Conservation (phyloP, 2,113 vertebrate species). For the Trogon surrucura region DNA sequence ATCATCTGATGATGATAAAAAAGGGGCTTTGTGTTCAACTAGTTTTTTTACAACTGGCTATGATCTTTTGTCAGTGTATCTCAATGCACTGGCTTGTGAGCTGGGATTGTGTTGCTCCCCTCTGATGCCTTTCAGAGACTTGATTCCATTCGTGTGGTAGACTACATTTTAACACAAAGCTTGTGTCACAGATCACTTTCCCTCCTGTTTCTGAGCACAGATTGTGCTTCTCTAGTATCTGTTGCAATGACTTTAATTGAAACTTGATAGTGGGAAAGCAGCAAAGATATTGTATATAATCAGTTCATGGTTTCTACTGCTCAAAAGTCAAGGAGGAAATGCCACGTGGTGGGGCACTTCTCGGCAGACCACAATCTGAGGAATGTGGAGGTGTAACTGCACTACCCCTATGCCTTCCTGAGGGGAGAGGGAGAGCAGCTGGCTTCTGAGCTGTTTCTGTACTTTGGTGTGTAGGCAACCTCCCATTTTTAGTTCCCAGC, state of each 20-base stretch:
- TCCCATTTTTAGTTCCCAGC: fast-evolving
- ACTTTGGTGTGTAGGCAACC: not conserved
- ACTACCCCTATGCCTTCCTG: not conserved
- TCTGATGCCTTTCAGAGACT: not conserved
- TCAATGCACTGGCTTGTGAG: conserved; percentile 23
- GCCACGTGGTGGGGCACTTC: not conserved
- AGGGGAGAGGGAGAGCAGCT: not conserved
- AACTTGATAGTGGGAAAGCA: not conserved
- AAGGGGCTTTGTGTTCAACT: conserved; percentile 43
- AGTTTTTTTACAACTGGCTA: not conserved
- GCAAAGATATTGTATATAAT: not conserved
- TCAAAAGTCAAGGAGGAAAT: conserved; percentile 10
- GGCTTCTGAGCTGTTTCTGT: not conserved
- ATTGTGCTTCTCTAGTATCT: conserved; percentile 32
- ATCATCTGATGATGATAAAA: conserved; percentile 39
- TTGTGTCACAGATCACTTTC: conserved; percentile 31
- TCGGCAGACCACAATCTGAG: not conserved
- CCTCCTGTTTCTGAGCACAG: conserved; percentile 5
- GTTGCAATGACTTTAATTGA: conserved; percentile 45
- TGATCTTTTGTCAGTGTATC: conserved; percentile 2
- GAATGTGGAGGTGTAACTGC: not conserved
- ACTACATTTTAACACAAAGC: conserved; percentile 28
- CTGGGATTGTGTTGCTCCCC: conserved; percentile 20
- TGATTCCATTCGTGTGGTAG: not conserved
- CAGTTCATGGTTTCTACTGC: not conserved